Conservation (phyloP, 2,797 vertebrate genomes). For the Varecia variegata region DNA sequence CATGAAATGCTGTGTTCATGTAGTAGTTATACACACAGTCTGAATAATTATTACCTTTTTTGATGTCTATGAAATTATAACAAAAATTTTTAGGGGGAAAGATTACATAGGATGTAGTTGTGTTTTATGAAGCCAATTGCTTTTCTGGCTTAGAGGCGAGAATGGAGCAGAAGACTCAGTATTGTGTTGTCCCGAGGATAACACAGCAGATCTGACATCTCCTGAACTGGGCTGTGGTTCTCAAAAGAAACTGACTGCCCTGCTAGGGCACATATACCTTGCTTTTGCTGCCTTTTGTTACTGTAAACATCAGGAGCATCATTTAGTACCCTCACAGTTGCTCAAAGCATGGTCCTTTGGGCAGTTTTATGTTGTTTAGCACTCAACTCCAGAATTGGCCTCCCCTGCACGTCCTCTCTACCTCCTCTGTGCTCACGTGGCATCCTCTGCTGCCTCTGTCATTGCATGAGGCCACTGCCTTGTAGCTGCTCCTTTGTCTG, state of each 20-base stretch:
- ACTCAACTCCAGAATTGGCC: not conserved
- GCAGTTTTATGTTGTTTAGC: not conserved
- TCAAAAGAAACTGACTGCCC: not conserved
- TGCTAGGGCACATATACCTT: not conserved
- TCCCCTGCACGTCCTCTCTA: not conserved
- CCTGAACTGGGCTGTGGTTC: not conserved
- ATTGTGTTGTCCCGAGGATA: not conserved
- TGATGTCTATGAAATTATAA: constrained; percentile 26
- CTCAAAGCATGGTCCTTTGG: accelerated
- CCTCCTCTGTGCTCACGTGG: not conserved
- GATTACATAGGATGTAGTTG: not conserved
- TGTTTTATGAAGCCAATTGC: not conserved
- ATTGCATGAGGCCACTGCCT: not conserved
- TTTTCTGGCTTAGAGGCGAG: not conserved
- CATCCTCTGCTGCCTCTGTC: not conserved
- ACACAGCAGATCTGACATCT: not conserved
- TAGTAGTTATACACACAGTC: constrained; percentile 11
- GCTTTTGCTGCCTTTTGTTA: not conserved
- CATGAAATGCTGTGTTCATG: constrained; percentile 43
- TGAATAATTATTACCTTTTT: constrained; percentile 46
- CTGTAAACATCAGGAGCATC: not conserved
- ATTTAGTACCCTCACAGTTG: no score
- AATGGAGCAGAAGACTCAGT: not conserved
- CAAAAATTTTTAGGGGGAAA: not conserved
- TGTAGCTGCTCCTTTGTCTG: not conserved